Evolutionary conservation across 64 coral and sea anemone species (phyloP), one percentile per base, ranked within the genome.

Genomic region (Pocillopora damicornis): DNA sequence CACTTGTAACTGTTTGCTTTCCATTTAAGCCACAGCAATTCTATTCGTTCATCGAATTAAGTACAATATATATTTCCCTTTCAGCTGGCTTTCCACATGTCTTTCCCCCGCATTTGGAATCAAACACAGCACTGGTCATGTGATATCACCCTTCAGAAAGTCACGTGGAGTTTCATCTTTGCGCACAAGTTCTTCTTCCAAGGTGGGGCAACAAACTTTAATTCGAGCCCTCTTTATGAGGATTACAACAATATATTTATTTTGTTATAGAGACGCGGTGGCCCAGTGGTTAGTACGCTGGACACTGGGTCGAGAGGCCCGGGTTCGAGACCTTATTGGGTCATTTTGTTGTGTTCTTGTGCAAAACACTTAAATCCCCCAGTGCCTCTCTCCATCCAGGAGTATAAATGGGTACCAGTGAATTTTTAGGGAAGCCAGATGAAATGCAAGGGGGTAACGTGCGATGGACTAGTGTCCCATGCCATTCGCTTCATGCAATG

Each of bases 101-200:
- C 97, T 17, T 93, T 99, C 16, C 97, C 97, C 17, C 87, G 97
- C 22, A 77, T 99, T 12, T 99, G 97, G 97, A 99, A 99, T 59
- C 97, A 95, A 80, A 95, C 97, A 2, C 97, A 99, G 60, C 97
- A 99, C 74, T 99, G 97, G 97, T 68, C 90, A 51, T 95, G 90
- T 77, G 97, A 99, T n/a, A 87, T 99, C 59, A 95, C 87, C 22
- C 78, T 95, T 36, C 38, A 68, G 79, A 95, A 93, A 60, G 93
- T 92, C 67, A 93, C 97, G 8, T 95, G 93, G 90, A 95, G 89
- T 88, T 99, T 99, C 63, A 88, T 99, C n/a, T 99, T 99, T 95
- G 91, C 97, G 66, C 97, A 99, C 93, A 99, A 99, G 75, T 99
- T 88, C 78, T 99, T 95, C 76, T 99, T 99, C 67, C 93, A 99